These are phyloP conservation scores for Pollachius pollachius DNA, from an alignment of 2,113 vertebrate genomes.

Conservation along the genomic window DNA sequence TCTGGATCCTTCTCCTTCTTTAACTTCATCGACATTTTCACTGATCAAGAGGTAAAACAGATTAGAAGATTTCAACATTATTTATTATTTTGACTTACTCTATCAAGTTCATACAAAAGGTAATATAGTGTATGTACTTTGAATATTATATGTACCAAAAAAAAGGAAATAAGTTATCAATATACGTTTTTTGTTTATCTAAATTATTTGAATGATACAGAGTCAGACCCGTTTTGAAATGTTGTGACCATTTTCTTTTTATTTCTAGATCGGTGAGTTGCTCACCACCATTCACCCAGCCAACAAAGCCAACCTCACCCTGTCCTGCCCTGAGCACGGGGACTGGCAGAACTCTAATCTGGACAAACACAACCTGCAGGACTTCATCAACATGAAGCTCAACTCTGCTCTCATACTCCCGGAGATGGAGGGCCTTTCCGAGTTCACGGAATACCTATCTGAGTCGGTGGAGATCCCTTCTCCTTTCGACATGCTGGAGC, in stretches of 20 bases:
- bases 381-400: slow-evolving; percentile 95
- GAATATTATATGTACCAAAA: too few relatives aligned
- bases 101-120: neutral
- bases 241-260: slow-evolving; percentile 1
- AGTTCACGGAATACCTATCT: slow-evolving; percentile 95
- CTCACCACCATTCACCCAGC: slow-evolving; percentile 92
- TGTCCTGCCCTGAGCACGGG: slow-evolving; percentile 93
- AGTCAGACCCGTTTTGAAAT: neutral
- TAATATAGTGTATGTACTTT: neutral
- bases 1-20: slow-evolving; percentile 95
- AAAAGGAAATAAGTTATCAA: too few relatives aligned
- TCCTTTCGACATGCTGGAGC: slow-evolving; percentile 93
- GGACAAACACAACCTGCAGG: slow-evolving; percentile 95
- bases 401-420: slow-evolving; percentile 89
- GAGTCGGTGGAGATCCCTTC: slow-evolving; percentile 98
- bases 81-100: too few relatives aligned
- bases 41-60: slow-evolving; percentile 90
- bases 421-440: slow-evolving; percentile 96
- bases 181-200: neutral
- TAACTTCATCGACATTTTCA: slow-evolving; percentile 97
- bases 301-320: slow-evolving; percentile 92
- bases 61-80: neutral
- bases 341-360: slow-evolving; percentile 97
- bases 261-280: slow-evolving; percentile 89
- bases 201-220: neutral